Evolutionary conservation across 2,797 vertebrate genomes (phyloP), one percentile per base, ranked within the genome.

Genomic region (Pangasius larnaudii): DNA sequence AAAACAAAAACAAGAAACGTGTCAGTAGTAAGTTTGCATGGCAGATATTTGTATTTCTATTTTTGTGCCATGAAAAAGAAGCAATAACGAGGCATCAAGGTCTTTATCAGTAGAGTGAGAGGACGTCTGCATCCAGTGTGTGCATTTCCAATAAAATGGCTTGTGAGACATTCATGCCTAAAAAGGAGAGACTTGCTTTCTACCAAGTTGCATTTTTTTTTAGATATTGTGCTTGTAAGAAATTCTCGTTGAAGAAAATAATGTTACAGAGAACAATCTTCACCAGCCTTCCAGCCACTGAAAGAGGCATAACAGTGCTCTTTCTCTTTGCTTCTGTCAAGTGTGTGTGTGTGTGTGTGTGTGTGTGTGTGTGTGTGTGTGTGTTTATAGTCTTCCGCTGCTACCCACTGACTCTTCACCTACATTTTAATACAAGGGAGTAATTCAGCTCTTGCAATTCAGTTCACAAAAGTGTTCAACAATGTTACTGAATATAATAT

Each of bases 51-150:
- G 93, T 72, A 93, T 96, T 93, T 95, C 92, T 95, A 93, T 97
- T 96, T 97, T 96, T 96, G 96, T 97, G 96, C 97, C 96, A 97
- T 96, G 95, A 94, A 95, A 96, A 96, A 94, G 93, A 95, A 97
- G 96, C 96, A 97, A 97, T 97, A 98, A 97, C 92, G 91, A 85
- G 86, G 89, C 89, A 81, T 84, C 18, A 75, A 87, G 88, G 88
- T 86, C 84, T 88, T 78, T 75, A 80, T 74, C 79, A 63, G 65
- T 84, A 59, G 89, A 90, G 88, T 24, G 87, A 86, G 85, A 88
- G 88, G 84, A 89, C 86, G 89, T 89, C 51, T 88, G 88, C 89
- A 91, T 91, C 59, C 89, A 84, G 77, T 89, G 59, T 86, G 91
- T 90, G 91, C 86, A 85, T 91, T 90, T 92, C 87, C 86, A 93